Base-by-base conservation (phyloP, 2,888 invertebrate genomes). In the Philereme transversata region DNA sequence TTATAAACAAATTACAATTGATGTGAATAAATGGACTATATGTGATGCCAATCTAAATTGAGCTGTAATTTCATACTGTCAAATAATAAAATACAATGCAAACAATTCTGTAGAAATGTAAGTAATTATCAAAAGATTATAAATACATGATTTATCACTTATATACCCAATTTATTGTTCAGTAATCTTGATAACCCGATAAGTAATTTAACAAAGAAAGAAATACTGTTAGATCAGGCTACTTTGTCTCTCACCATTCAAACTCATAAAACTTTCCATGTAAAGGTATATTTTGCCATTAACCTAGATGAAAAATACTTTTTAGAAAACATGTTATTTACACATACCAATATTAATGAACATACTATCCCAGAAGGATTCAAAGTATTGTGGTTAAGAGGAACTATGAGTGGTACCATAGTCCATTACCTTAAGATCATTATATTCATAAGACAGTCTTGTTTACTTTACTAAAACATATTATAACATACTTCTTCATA, bases 241-340 rank as follows among this genome's bases (percentile, higher is more conserved):
- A 43, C 22, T 46, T 46, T 46, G 46, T 46, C 7, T 52, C 64
- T 64, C 64, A 64, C 64, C 64, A 59, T 54, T 64, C 58, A 53
- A 61, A 59, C 51, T 64, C 58, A 53, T 43, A 51, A 61, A 61
- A 47, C 52, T 60, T 51, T 61, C 61, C 61, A 61, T 56, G 53
- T 58, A 64, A 3, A 64, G 46, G 58, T 64, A 64, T 65, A 64
- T 69, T 64, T 57, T 67, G 63, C 55, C 63, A 66, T 49, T 67
- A 68, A 67, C 63, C 68, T 69, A 62, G 44, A n/a, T 51, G 8
- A 36, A 51, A 62, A 45, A 22, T 11, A 5, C 3, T 22, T 22
- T 22, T 22, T 22, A 22, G 22, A 22, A 22, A 22, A 22, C 3
- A 22, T 22, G 22, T 22, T 22, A 2, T 2, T 22, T 22, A 22